Conservation (phyloP, 2,888 invertebrate species). For the Drosophila seclusa region DNA sequence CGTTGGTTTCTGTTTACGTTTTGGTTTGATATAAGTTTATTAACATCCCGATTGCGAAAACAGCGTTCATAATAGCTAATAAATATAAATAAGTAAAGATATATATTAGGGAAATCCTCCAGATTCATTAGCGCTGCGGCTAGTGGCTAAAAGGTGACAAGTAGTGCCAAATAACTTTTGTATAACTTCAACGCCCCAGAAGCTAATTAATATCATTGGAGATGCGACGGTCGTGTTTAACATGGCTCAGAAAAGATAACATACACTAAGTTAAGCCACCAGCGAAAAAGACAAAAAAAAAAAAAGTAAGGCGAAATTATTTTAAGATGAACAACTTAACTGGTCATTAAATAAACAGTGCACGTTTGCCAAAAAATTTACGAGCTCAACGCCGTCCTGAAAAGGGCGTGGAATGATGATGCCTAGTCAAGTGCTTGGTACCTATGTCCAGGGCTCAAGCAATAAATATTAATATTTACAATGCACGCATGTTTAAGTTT, state of each 20-base stretch:
- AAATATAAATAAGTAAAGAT: not conserved
- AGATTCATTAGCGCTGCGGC: constrained; percentile 60
- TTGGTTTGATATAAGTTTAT: not conserved
- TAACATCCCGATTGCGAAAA: constrained; percentile 5
- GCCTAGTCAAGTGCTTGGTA: constrained; percentile 34
- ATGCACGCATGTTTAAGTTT: constrained; percentile 46
- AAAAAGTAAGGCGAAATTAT: not conserved
- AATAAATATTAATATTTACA: constrained; percentile 73
- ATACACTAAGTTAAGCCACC: not conserved
- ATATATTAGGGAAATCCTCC: not conserved
- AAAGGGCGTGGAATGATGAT: constrained; percentile 29
- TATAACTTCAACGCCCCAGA: constrained; percentile 49
- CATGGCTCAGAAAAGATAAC: constrained; percentile 32
- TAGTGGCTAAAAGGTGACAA: constrained; percentile 23
- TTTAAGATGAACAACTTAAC: constrained; percentile 10
- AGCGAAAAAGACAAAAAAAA: not conserved
- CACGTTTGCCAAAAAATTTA: constrained; percentile 76
- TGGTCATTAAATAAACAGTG: constrained; percentile 55
- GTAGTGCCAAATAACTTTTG: constrained; percentile 27
- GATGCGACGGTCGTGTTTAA: constrained; percentile 39
- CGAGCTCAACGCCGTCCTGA: constrained; percentile 67
- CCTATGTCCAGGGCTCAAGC: constrained; percentile 13
- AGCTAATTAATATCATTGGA: constrained; percentile 66
- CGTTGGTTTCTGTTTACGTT: not conserved
- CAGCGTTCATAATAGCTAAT: not conserved